These are phyloP conservation scores for Urocolius indicus DNA, from an alignment of 2,113 vertebrate genomes.

Conservation along the genomic window DNA sequence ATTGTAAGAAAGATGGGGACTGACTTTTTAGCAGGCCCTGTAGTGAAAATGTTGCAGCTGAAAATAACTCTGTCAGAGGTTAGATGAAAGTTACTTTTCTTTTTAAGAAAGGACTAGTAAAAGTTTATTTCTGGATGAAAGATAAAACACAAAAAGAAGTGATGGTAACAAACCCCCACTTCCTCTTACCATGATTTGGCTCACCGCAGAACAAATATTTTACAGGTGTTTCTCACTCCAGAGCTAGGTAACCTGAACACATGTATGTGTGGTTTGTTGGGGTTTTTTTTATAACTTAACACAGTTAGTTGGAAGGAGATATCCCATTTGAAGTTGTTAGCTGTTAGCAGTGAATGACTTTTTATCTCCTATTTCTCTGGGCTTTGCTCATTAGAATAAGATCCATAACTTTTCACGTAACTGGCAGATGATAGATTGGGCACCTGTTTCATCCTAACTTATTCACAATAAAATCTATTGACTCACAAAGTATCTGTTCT, in stretches of 20 bases:
- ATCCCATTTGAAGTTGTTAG: neutral
- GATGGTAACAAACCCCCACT: neutral
- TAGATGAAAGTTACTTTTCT: neutral
- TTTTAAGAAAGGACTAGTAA: neutral
- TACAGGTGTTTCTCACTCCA: constrained; percentile 20
- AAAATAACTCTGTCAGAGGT: neutral
- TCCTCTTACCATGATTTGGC: neutral
- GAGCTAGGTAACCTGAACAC: neutral
- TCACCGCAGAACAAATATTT: constrained; percentile 2
- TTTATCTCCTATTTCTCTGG: neutral
- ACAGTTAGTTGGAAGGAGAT: neutral
- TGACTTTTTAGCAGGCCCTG: too few relatives aligned
- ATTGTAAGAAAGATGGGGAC: too few relatives aligned
- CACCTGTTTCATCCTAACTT: neutral
- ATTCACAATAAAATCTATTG: neutral
- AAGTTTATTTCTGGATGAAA: constrained; percentile 12
- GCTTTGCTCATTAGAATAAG: constrained; percentile 7
- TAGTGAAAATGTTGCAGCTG: neutral
- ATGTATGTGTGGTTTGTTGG: neutral
- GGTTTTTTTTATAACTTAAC: neutral
- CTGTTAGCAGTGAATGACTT: neutral
- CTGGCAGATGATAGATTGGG: neutral
- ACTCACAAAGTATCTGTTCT: neutral
- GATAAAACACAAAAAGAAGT: constrained; percentile 28
- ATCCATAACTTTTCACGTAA: neutral